Evolutionary conservation across 1,140 invertebrate species (phyloP).

Genomic region (Steinernema feltiae): DNA sequence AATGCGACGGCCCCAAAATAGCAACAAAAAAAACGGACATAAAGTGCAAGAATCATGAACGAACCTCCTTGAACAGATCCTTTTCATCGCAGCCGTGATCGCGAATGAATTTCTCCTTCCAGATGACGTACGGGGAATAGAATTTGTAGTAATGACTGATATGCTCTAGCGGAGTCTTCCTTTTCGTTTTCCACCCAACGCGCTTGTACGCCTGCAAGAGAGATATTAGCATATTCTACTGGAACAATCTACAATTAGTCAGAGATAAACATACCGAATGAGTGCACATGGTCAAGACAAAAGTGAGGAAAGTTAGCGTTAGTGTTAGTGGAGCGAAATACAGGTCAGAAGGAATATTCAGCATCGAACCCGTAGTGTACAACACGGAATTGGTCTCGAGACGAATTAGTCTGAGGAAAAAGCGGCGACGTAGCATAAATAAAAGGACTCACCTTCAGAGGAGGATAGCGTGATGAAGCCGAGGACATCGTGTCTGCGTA

Average conservation of each 20-base stretch:
- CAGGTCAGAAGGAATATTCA: no score
- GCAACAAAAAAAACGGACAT: no score
- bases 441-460: neutral
- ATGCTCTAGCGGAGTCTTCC: neutral
- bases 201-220: neutral
- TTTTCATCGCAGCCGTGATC: constrained; percentile 3
- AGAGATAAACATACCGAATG: no score
- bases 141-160: neutral
- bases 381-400: neutral
- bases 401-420: neutral
- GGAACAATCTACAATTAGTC: no score
- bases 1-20: no score
- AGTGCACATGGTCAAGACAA: no score
- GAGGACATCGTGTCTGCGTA: neutral
- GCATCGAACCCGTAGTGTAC: no score
- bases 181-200: neutral
- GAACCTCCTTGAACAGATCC: neutral
- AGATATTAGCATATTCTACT: neutral
- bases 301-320: no score
- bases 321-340: no score
- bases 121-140: neutral
- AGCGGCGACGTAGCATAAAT: neutral
- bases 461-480: neutral
- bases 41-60: neutral
- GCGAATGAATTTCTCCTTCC: neutral